phyloP scores from a whole-genome alignment of 2,888 invertebrate species.

The Perdita meconis region DNA sequence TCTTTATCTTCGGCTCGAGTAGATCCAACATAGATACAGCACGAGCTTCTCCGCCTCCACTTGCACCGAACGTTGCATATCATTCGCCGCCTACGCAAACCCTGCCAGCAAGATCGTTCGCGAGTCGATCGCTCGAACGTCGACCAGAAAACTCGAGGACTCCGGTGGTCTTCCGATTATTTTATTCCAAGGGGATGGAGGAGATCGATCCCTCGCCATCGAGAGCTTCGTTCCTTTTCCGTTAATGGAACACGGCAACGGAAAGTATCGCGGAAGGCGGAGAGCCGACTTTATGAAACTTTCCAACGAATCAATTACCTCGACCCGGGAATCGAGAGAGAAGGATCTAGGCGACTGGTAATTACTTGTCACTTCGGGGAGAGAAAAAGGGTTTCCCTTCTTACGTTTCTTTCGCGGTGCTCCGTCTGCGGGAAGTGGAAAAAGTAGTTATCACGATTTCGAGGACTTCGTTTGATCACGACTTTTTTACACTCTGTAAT shows the following conservation, averaged over 20 bases:
- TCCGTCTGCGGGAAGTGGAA: neutral
- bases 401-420: neutral
- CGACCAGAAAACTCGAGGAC: neutral
- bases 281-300: neutral
- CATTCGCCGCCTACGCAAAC: constrained; percentile 15
- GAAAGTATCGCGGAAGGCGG: neutral
- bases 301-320: constrained; percentile 6
- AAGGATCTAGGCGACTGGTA: neutral
- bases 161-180: too few species aligned
- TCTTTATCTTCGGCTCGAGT: constrained; percentile 27
- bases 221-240: neutral
- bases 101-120: neutral
- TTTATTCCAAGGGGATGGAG: too few species aligned
- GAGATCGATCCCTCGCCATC: neutral
- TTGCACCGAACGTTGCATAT: constrained; percentile 34
- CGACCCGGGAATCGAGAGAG: neutral
- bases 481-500: neutral
- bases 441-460: neutral
- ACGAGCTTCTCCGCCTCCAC: constrained; percentile 33
- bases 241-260: neutral
- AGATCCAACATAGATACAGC: constrained; percentile 36
- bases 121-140: neutral
- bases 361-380: neutral
- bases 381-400: neutral
- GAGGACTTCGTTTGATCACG: neutral